Evolutionary conservation across 2,113 vertebrate species (phyloP).

Genomic region (Alosa alosa): DNA sequence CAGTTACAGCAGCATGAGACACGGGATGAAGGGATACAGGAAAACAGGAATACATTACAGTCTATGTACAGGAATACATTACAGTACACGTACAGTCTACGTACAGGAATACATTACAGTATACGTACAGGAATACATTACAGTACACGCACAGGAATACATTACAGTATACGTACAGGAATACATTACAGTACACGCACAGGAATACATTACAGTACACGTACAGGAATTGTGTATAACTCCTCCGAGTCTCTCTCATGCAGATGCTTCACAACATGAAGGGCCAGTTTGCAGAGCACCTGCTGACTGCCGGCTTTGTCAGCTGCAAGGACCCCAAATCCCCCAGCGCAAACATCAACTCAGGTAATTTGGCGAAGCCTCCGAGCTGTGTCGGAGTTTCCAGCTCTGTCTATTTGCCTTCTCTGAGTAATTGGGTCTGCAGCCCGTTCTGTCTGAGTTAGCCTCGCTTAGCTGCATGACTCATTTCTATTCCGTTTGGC

Average conservation of each 20-base stretch:
- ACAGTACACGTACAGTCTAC: too few species aligned
- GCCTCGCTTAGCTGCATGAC: neutral
- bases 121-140: too few species aligned
- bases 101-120: too few species aligned
- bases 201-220: too few species aligned
- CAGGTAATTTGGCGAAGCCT: conserved; percentile 69
- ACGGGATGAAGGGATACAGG: neutral
- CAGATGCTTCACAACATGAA: conserved; percentile 99
- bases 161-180: too few species aligned
- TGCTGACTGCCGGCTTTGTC: conserved; percentile 88
- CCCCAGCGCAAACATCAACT: conserved; percentile 89
- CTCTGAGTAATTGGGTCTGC: neutral
- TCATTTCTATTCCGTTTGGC: neutral
- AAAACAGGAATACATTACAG: too few species aligned
- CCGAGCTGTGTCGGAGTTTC: neutral
- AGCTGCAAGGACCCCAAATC: conserved; percentile 86
- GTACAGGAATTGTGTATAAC: too few species aligned
- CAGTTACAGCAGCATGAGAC: neutral
- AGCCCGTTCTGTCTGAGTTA: neutral
- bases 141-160: too few species aligned
- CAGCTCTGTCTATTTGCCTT: conserved; percentile 3
- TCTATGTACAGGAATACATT: too few species aligned
- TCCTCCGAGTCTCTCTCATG: conserved; percentile 12
- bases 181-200: too few species aligned
- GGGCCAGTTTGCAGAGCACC: conserved; percentile 94